These are phyloP conservation scores for Cryptomyrus ogoouensis DNA, from an alignment of 2,113 vertebrate species.

Conservation along the genomic window DNA sequence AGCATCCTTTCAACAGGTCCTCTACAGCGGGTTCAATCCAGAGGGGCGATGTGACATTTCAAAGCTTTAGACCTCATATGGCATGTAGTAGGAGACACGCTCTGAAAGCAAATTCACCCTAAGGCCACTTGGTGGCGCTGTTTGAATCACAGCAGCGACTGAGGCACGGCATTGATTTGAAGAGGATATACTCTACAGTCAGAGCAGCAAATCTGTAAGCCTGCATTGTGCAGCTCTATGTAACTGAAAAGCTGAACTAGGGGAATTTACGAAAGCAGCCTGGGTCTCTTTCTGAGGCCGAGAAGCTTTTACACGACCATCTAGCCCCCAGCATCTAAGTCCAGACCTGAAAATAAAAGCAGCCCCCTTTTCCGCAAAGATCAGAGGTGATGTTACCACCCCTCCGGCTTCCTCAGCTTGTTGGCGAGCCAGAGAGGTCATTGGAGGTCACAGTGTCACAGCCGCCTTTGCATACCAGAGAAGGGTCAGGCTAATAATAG, in stretches of 20 bases:
- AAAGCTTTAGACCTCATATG: neutral
- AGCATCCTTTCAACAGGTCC: neutral
- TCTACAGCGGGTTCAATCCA: neutral
- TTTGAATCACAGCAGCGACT: neutral
- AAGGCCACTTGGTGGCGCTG: neutral
- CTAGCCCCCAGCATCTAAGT: neutral
- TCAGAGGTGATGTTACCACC: neutral
- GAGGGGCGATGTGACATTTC: neutral
- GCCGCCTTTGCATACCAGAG: neutral
- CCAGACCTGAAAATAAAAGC: neutral
- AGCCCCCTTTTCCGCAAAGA: neutral
- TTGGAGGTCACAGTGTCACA: neutral
- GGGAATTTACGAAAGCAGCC: neutral
- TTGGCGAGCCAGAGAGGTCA: neutral
- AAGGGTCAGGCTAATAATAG: slow-evolving; percentile 11
- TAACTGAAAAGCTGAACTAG: neutral
- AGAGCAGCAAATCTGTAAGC: neutral
- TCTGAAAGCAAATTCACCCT: neutral
- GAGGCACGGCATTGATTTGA: neutral
- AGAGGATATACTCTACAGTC: neutral
- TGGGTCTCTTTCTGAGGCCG: neutral
- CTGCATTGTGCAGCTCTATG: neutral
- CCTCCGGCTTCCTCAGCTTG: neutral
- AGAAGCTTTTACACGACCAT: neutral
- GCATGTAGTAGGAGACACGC: neutral